Percentiles rank a stretch among this genome's conserved stretches.
Conservation (phyloP, 2,888 invertebrate genomes). For the Galerucella pusilla region DNA sequence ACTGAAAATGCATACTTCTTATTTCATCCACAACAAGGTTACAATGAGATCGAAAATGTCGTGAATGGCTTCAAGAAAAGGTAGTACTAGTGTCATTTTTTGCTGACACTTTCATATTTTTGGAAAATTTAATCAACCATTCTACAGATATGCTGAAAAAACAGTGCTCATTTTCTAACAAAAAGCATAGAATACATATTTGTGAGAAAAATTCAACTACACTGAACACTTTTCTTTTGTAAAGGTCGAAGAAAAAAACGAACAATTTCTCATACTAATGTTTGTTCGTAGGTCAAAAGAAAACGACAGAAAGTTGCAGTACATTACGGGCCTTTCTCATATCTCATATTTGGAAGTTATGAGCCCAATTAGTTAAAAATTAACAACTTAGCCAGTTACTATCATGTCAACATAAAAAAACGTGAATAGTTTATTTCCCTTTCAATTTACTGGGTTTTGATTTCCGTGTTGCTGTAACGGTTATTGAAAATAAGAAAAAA, state of each 20-base stretch:
- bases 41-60: too few relatives aligned
- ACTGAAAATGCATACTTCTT: too few relatives aligned
- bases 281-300: conserved; percentile 19
- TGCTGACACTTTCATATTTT: too few relatives aligned
- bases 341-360: conserved; percentile 40
- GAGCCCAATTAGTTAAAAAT: conserved; percentile 37
- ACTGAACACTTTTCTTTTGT: too few relatives aligned
- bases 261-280: conserved; percentile 15
- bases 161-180: too few relatives aligned
- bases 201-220: neutral
- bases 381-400: conserved; percentile 31
- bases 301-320: conserved; percentile 23
- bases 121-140: too few relatives aligned
- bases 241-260: neutral
- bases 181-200: neutral
- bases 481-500: neutral
- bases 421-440: neutral
- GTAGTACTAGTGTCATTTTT: too few relatives aligned
- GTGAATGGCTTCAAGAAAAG: too few relatives aligned
- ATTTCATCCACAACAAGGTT: too few relatives aligned
- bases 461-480: conserved; percentile 13
- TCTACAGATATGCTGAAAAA: too few relatives aligned
- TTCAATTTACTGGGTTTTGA: conserved; percentile 1
- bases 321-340: conserved; percentile 34
- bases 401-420: conserved; percentile 1